Evolutionary conservation across 2,113 vertebrate species (phyloP), one percentile per base, ranked within the genome.

Genomic region (Laticauda laticaudata): DNA sequence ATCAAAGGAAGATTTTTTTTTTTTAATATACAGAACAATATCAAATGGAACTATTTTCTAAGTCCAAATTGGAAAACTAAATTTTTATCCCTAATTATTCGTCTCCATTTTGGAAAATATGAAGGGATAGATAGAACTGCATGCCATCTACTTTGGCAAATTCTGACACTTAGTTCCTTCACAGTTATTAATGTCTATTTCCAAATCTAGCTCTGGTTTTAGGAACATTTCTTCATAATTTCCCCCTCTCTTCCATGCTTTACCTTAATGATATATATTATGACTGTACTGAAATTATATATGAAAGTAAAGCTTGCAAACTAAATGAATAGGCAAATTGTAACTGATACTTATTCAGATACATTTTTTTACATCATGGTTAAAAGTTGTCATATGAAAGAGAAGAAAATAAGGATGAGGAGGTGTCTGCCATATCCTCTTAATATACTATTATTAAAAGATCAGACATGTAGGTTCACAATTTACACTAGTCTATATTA

Each of bases 21-120:
- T 20, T 0, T n/a, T n/a, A n/a, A 48, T 43, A 48, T 43, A 2
- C 10, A 6, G 0, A 2, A 91, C 51, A 8, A 86, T 54, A 0
- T 53, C 0, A 59, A 87, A 86, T 0, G 3, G 51, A 0, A n/a
- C n/a, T 54, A 54, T 55, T 91, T 45, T 34, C 1, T 43, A 87
- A 43, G 1, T 55, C 34, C 48, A 55, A 85, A 56, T 34, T 85
- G 21, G 53, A 18, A 26, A 14, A 48, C 86, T 87, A 81, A 81
- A 59, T 24, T 87, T 59, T 55, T 81, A 39, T 85, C 0, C 11
- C 69, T 20, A 39, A 81, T 81, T 81, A 59, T 86, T 59, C 26
- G 6, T 55, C 20, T 91, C 48, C 23, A 91, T 91, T 91, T 81
- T 14, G 51, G 51, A 81, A 81, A 39, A 81, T 21, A 81, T 81